Evolutionary conservation across 2,888 invertebrate species (phyloP), one percentile per base, ranked within the genome.

Genomic region (Agonopterix subpropinquella): DNA sequence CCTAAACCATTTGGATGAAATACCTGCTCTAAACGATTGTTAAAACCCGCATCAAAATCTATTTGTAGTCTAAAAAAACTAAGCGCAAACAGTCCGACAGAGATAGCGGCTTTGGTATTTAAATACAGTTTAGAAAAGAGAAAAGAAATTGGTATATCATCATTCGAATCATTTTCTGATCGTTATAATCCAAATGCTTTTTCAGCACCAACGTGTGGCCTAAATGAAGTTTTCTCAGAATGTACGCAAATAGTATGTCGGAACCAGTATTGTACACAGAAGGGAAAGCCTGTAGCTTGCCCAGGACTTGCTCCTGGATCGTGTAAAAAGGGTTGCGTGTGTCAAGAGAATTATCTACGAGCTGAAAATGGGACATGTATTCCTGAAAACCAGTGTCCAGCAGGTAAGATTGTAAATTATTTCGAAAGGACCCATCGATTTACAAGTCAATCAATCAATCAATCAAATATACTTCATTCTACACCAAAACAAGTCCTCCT

Each of bases 291-390:
- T 11, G 15, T 50, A 4, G 7, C 37, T 2, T 51, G 48, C 3
- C 46, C 47, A n/a, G 4, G 2, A 0, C 18, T 41, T 11, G 8
- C 13, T 9, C 11, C 37, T 11, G 39, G 11, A 0, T 8, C 28
- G 2, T 61, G 61, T 48, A 52, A 37, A 36, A 41, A 54, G 41
- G 58, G 55, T 18, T 62, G 62, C 36, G 8, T 57, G 15, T 61
- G 62, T 39, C 15, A 50, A 18, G 35, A 48, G 11, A 44, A 47
- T n/a, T 64, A 53, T 37, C 42, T 57, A 7, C 50, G 60, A 46
- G 43, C 44, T 42, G 42, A 45, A 2, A 54, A 55, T 11, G 59
- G 59, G 8, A 52, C 43, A 0, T 65, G 65, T 43, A 48, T 65
- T 15, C 53, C 55, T 11, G 11, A 47, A 43, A 36, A 56, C 1